A percentile compares a stretch with the other conserved stretches of the same genome.
Conservation (phyloP, 2,888 invertebrate genomes). For the Pandemis corylana region DNA sequence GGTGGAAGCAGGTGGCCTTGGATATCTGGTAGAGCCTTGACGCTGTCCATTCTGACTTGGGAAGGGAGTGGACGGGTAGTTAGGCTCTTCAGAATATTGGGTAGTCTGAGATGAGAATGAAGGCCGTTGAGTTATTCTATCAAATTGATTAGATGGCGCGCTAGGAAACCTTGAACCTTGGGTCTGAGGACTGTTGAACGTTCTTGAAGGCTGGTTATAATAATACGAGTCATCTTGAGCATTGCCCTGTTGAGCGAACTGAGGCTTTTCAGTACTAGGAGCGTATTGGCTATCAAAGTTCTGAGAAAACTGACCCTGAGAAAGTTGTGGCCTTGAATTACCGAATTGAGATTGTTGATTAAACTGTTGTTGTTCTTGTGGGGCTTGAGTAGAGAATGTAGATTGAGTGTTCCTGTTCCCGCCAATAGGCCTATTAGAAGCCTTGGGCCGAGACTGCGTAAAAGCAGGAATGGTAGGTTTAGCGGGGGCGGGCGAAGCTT, state of each 20-base stretch:
- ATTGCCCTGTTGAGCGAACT: conserved; percentile 53
- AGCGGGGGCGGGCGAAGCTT: conserved; percentile 37
- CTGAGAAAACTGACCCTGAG: conserved; percentile 44
- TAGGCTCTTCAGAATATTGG: conserved; percentile 43
- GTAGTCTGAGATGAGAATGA: conserved; percentile 42
- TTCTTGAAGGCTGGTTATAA: conserved; percentile 65
- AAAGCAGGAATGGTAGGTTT: conserved; percentile 43
- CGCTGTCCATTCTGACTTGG: conserved; percentile 35
- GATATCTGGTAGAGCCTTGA: conserved; percentile 45
- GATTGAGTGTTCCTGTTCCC: conserved; percentile 34
- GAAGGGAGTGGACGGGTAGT: conserved; percentile 44
- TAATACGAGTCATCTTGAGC: conserved; percentile 62
- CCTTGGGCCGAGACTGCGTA: conserved; percentile 37
- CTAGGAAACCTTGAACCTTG: conserved; percentile 54
- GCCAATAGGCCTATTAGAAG: conserved; percentile 27
- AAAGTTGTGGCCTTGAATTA: conserved; percentile 36
- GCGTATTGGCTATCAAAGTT: conserved; percentile 48
- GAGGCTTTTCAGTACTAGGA: conserved; percentile 52
- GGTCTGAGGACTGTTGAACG: conserved; percentile 54
- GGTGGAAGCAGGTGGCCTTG: conserved; percentile 46
- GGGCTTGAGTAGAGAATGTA: conserved; percentile 41
- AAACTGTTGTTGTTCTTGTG: conserved; percentile 31
- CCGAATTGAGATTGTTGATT: conserved; percentile 39
- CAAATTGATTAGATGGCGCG: conserved; percentile 56
- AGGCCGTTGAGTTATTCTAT: conserved; percentile 50